Evolutionary conservation across 2,888 invertebrate species (phyloP), one percentile per base, ranked within the genome.

Genomic region (Brachyptera risi): DNA sequence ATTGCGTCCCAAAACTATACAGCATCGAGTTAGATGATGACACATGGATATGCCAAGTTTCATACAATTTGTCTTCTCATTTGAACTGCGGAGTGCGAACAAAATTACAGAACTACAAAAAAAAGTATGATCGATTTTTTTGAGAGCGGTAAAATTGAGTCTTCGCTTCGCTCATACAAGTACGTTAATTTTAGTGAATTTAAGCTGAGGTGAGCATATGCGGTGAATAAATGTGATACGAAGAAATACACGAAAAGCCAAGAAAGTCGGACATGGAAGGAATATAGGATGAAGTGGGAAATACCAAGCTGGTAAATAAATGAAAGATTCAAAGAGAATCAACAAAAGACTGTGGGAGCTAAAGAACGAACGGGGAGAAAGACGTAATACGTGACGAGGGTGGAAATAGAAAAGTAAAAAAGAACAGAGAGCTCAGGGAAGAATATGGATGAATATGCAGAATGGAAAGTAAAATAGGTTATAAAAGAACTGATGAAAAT

Each of bases 401-500:
- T 23, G 21, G 24, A 31, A 31, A 31, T 31, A 31, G 31, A 31
- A 31, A 31, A 7, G 11, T 31, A 24, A 47, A 24, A 47, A 47
- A 17, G 47, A 47, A 47, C 21, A 13, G 47, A n/a, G 24, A 47
- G 24, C 9, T n/a, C 19, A 51, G 31, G 50, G 24, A 27, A 51
- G 26, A 51, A 31, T n/a, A 26, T 21, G 54, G 37, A 47, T 47
- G 47, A 37, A 37, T 35, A 54, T 54, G 54, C 35, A 54, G 37
- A 35, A 54, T 54, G 54, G 21, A 37, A 35, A 21, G 54, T 54
- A 54, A 54, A 54, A 27, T 27, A 13, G 50, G 27, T 31, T 51
- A 31, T 51, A 27, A 51, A 31, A 54, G 54, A 54, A 37, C 54
- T 54, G 54, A 54, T 54, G 54, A 54, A 54, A 54, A 47, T 47